A percentile compares a stretch with the other conserved stretches of the same genome.
Conservation (phyloP, 2,113 vertebrate species). For the Pardalotus punctatus region DNA sequence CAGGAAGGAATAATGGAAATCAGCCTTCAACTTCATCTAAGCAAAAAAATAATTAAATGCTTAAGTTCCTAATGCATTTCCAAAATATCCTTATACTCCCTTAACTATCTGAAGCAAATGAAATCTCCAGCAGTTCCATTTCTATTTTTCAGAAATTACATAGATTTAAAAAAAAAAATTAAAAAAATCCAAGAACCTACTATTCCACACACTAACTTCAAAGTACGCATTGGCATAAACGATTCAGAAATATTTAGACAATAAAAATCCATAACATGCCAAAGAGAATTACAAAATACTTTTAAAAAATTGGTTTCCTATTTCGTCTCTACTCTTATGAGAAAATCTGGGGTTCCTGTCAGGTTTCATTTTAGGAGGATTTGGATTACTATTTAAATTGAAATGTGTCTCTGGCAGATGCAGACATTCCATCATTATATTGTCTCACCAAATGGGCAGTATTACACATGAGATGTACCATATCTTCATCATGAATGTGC, state of each 20-base stretch:
- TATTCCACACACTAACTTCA: background rate
- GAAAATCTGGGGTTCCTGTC: background rate
- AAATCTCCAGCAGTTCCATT: background rate
- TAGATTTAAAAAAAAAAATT: background rate
- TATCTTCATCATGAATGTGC: background rate
- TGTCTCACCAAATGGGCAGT: background rate
- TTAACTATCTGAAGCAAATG: background rate
- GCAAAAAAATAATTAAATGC: background rate
- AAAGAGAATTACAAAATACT: background rate
- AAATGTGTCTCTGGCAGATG: background rate
- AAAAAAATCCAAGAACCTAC: background rate
- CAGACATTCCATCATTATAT: background rate
- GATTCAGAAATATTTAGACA: background rate
- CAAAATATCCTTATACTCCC: background rate
- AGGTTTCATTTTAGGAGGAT: background rate
- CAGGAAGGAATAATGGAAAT: background rate
- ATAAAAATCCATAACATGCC: background rate
- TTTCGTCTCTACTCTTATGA: background rate
- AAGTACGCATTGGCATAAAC: background rate
- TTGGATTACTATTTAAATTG: background rate
- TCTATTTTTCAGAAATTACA: background rate
- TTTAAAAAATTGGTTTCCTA: background rate
- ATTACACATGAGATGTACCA: background rate
- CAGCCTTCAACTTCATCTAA: background rate
- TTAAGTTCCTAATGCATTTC: background rate